Evolutionary conservation across 2,797 vertebrate species (phyloP), one percentile per base, ranked within the genome.

Genomic region (Sandelia bainsii): DNA sequence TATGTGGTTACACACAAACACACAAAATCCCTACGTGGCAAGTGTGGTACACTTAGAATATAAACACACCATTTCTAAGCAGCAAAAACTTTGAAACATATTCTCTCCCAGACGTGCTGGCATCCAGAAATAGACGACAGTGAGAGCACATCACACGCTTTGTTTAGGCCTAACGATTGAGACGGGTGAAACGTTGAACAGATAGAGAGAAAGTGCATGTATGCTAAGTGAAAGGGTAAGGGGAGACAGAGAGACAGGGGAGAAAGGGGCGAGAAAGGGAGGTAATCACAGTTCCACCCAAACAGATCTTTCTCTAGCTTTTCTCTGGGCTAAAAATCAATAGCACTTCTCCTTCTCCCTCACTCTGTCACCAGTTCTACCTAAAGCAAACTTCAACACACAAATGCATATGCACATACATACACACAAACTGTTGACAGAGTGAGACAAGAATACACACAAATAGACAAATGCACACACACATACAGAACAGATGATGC

Each of bases 221-320:
- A 85, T 87, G 81, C 79, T 82, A 86, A 85, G 81, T 83, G 71
- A 85, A 82, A 77, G 76, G 76, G 75, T 79, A 61, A 82, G 22
- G 52, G 25, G 45, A 63, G 57, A 49, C 42, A 59, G 42, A 46
- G 22, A 63, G 49, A 58, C 69, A 61, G n/a, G 17, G 44, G 19
- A 12, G 54, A 53, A 48, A 75, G 29, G 61, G 68, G 65, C 19
- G 77, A 74, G 81, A 80, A 62, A 69, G 81, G 49, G 69, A 79
- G 86, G 89, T 89, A 90, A 92, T 92, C 88, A 91, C 81, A 83
- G 85, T 86, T 90, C 87, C 87, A 89, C 84, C 88, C 85, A 89
- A 92, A 92, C 90, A 87, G 80, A 91, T 87, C 85, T 91, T 86
- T 90, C 85, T 88, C 76, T 66, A 64, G 81, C 82, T 71, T 81